Evolutionary conservation across 1,140 invertebrate species (phyloP).

Genomic region (Eurytemora carolleeae): DNA sequence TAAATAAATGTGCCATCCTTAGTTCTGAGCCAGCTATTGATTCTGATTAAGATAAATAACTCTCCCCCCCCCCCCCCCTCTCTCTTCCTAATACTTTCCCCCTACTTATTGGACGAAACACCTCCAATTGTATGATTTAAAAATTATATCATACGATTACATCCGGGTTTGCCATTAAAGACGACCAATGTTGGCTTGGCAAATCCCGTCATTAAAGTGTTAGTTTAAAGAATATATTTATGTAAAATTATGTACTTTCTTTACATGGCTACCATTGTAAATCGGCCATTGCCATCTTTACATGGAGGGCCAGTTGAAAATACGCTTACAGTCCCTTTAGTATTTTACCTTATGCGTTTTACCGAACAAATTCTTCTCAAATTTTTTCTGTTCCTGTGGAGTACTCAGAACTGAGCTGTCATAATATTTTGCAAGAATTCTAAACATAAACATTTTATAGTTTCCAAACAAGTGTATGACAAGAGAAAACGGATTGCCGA

Average conservation of each 20-base stretch:
- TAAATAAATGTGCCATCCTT: no score
- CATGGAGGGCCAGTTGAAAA: slow-evolving; percentile 13
- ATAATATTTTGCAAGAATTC: slow-evolving; percentile 92
- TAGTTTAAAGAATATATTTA: not conserved
- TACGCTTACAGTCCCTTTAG: slow-evolving; percentile 29
- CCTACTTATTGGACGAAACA: no score
- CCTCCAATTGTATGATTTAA: no score
- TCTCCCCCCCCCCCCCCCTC: no score
- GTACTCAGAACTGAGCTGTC: slow-evolving; percentile 71
- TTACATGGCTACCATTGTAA: not conserved
- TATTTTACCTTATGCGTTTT: slow-evolving; percentile 61
- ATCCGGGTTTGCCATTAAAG: not conserved
- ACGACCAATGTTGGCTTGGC: not conserved
- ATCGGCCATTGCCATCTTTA: not conserved
- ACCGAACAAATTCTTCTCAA: slow-evolving; percentile 92
- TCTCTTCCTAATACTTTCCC: no score
- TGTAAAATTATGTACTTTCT: not conserved
- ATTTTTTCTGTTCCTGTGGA: slow-evolving; percentile 82
- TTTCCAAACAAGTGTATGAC: not conserved
- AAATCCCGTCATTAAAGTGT: not conserved
- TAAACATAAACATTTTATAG: slow-evolving; percentile 19
- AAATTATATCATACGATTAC: not conserved
- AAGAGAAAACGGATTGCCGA: not conserved
- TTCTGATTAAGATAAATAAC: no score
- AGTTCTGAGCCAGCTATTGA: no score